Base-by-base conservation (phyloP, 2,113 vertebrate species). In the Stomatorhinus ivindoensis region DNA sequence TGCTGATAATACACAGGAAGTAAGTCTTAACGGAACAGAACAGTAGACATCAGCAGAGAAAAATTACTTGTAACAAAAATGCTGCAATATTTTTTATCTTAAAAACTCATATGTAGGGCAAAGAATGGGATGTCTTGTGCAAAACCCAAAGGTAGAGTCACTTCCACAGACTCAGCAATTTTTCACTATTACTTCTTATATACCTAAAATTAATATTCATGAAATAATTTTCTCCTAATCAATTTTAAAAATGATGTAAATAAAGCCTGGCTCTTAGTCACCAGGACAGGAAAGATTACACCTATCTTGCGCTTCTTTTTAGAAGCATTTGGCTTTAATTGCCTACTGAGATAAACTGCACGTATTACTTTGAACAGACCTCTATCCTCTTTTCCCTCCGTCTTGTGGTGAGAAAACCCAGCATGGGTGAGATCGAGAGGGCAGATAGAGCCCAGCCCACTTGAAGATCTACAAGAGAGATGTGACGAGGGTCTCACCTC, bases 1-100 rank as follows among this genome's bases (percentile, higher is more conserved):
- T 53, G 73, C 88, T 80, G 69, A 80, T 88, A 76, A 88, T 51
- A 88, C 46, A 47, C 47, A 61, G 46, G 47, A 88, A n/a, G 44
- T 48, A 50, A 19, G 46, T 80, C 47, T 21, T 10, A 47, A 87
- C 31, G 2, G 31, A 47, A 80, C n/a, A 88, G 61, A 69, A 69
- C 44, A 27, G 61, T 48, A 47, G 11, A 88, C 39, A 73, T 31
- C 39, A 27, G 31, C 21, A 73, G 42, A 88, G 24, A 69, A 27
- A 69, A 69, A 53, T 87, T 55, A 87, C 85, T 31, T 27, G 35
- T 55, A 87, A 87, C 48, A 87, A 53, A 53, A 87, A 87, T n/a
- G 13, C 13, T 21, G n/a, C 8, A 39, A 87, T 51, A 51, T 39
- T 53, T 86, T 83, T 19, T 19, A n/a, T 42, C 10, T 31, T 35